Evolutionary conservation across 2,888 invertebrate genomes (phyloP), one percentile per base, ranked within the genome.

Genomic region (Lumbricus terrestris): DNA sequence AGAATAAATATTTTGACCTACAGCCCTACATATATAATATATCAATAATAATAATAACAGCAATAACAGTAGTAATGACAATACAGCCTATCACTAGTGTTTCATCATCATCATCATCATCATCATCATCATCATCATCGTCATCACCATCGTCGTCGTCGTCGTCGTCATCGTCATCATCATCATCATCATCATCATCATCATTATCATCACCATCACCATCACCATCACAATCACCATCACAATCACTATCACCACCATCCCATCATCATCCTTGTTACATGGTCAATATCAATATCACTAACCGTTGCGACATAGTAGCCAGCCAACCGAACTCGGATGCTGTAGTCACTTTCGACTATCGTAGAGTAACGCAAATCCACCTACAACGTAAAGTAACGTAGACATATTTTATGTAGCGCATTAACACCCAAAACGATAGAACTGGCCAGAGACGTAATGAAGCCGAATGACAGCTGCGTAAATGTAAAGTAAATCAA

Each of bases 231-330:
- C 29, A 23, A 88, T 88, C 8, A 88, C 34, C 38, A 34, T 42
- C 23, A 88, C 20, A 18, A 20, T 38, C n/a, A n/a, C 13, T 8
- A 47, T 47, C 23, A 47, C 18, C 15, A 18, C 3, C 15, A 47
- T 47, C 3, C 15, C 5, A 29, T 4, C n/a, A 88, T 38, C 37
- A 88, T 18, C 23, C 23, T 88, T 34, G 35, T 29, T 33, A 2
- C 33, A 35, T 82, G 18, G 29, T 82, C 16, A 37, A 82, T 16
- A 15, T 83, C n/a, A 35, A 83, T 20, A n/a, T 15, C 29, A 91
- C 91, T 91, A 92, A 93, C 93, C 92, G 93, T 93, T 37, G 93
- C 93, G 82, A 93, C 92, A 91, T 92, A 93, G 92, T 93, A 93
- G 83, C 93, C 93, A 16, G 93, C 92, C 15, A 93, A 91, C 69